phyloP scores from a whole-genome alignment of 2,113 vertebrate genomes.

The Gopherus evgoodei region DNA sequence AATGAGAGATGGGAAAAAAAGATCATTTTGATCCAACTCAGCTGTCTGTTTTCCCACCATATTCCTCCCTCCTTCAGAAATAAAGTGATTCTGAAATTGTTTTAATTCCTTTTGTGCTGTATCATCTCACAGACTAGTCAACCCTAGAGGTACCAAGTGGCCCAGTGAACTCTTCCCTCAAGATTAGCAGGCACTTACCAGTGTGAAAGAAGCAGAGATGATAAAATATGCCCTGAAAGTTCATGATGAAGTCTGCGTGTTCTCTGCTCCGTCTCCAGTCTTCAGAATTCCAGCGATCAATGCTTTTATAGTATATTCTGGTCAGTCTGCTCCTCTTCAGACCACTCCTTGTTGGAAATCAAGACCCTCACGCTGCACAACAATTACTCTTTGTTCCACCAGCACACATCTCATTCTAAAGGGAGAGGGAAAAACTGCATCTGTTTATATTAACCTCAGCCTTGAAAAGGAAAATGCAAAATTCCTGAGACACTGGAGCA shows the following conservation, averaged over 20 bases:
- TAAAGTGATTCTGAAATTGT: not conserved
- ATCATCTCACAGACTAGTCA: not conserved
- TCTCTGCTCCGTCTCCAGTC: not conserved
- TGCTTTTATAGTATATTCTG: not conserved
- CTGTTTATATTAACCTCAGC: not conserved
- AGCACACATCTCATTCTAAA: not conserved
- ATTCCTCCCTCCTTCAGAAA: not conserved
- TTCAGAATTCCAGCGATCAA: not conserved
- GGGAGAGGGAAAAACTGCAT: not conserved
- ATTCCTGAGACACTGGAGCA: not conserved
- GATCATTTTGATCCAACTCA: not conserved
- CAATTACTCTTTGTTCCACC: not conserved
- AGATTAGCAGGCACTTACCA: slow-evolving; percentile 50
- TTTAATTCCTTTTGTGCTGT: not conserved
- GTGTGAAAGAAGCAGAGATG: slow-evolving; percentile 20
- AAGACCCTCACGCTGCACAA: not conserved
- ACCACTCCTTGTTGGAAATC: not conserved
- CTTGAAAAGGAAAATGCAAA: not conserved
- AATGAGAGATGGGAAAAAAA: not conserved
- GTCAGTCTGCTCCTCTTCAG: not conserved
- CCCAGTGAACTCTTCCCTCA: not conserved
- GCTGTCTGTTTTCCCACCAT: not conserved
- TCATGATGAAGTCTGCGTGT: slow-evolving; percentile 8
- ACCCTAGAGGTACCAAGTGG: not conserved
- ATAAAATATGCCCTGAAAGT: not conserved